Percentiles rank a stretch among this genome's conserved stretches.
phyloP scores from a whole-genome alignment of 2,888 invertebrate genomes.

The Acheta domesticus region DNA sequence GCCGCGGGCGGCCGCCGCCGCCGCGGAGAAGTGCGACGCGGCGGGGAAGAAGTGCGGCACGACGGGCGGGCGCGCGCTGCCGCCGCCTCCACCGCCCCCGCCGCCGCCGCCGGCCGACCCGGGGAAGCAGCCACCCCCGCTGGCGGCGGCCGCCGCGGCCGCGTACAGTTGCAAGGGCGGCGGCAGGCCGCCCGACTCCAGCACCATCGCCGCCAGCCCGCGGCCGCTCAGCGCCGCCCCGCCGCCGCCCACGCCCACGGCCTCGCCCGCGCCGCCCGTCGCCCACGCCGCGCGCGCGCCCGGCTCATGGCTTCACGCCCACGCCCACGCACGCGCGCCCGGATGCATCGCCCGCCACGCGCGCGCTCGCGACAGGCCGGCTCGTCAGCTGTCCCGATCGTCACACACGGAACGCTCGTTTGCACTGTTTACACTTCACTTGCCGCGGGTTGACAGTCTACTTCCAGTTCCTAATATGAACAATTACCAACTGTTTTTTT shows the following conservation, averaged over 20 bases:
- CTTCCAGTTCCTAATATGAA: too few relatives aligned
- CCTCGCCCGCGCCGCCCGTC: neutral
- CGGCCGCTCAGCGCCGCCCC: neutral
- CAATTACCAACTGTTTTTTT: too few relatives aligned
- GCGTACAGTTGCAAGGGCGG: conserved; percentile 68
- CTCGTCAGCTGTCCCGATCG: too few relatives aligned
- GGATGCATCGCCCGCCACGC: neutral
- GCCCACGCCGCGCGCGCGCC: neutral
- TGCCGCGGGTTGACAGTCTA: too few relatives aligned
- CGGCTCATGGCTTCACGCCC: neutral
- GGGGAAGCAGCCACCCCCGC: conserved; percentile 49
- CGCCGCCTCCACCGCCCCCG: conserved; percentile 41
- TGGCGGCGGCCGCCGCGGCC: conserved; percentile 62
- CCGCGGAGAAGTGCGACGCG: conserved; percentile 24
- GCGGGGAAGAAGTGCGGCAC: conserved; percentile 32
- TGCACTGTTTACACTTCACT: too few relatives aligned
- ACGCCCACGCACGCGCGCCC: neutral
- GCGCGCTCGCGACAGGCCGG: too few relatives aligned
- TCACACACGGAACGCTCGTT: too few relatives aligned
- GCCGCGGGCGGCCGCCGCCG: conserved; percentile 23
- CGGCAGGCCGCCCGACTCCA: conserved; percentile 63
- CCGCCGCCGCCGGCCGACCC: conserved; percentile 40
- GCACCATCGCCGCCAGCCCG: conserved; percentile 54
- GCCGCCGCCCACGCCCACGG: neutral
- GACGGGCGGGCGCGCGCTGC: conserved; percentile 35